These are phyloP conservation scores for Cloeon dipterum DNA, from an alignment of 2,888 invertebrate species.

Conservation along the genomic window DNA sequence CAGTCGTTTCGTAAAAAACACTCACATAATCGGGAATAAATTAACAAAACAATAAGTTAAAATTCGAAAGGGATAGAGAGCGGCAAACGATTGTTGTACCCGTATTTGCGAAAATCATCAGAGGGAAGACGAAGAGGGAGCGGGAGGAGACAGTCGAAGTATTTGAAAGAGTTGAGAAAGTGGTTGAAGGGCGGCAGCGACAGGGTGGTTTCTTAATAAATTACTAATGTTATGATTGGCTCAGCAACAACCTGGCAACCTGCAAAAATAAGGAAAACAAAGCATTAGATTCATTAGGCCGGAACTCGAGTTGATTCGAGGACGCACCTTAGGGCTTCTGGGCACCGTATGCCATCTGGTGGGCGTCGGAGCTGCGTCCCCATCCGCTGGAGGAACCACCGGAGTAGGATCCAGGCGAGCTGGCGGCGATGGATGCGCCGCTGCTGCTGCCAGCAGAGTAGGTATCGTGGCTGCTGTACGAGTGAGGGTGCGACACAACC, in stretches of 20 bases:
- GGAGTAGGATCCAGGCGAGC: slow-evolving; percentile 10
- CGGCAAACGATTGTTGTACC: background rate
- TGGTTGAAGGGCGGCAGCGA: background rate
- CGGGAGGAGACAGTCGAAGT: background rate
- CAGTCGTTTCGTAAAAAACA: too few species aligned
- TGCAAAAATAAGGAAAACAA: background rate
- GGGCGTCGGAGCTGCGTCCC: slow-evolving; percentile 33
- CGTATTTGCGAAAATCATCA: background rate
- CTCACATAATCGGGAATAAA: too few species aligned
- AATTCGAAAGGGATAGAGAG: too few species aligned
- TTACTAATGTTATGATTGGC: too few species aligned
- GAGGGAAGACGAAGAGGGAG: background rate
- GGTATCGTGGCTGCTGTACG: background rate
- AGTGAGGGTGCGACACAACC: slow-evolving; percentile 5
- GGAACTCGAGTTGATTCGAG: background rate
- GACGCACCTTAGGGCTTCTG: slow-evolving; percentile 32
- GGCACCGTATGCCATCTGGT: slow-evolving; percentile 39
- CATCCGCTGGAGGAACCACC: slow-evolving; percentile 30
- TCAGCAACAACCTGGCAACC: background rate
- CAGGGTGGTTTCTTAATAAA: background rate
- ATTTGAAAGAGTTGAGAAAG: background rate
- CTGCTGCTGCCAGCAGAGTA: slow-evolving; percentile 1
- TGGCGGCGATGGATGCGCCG: background rate
- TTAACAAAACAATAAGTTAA: too few species aligned
- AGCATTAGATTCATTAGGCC: background rate